phyloP scores from a whole-genome alignment of 2,888 invertebrate species.

The Macrophya annulata region DNA sequence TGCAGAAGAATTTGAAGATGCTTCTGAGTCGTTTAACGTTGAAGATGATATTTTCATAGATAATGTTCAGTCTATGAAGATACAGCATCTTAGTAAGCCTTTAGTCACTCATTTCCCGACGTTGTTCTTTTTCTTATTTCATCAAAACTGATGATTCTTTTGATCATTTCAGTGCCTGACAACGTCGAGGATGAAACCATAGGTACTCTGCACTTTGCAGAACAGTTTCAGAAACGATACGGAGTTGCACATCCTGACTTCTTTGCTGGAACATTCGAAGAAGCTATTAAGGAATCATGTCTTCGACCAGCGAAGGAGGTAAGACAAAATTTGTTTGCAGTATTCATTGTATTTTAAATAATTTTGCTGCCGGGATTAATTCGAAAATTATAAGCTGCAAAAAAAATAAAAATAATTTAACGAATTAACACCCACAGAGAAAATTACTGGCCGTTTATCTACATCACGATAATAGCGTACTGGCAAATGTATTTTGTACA shows the following conservation, averaged over 20 bases:
- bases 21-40: slow-evolving; percentile 89
- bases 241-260: slow-evolving; percentile 94
- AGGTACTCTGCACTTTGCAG: slow-evolving; percentile 93
- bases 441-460: slow-evolving; percentile 97
- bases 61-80: slow-evolving; percentile 84
- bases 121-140: slow-evolving; percentile 15
- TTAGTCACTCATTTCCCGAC: slow-evolving; percentile 28
- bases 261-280: slow-evolving; percentile 94
- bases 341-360: not conserved
- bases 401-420: not conserved
- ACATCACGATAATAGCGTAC: slow-evolving; percentile 97
- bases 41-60: slow-evolving; percentile 95
- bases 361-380: not conserved
- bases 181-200: slow-evolving; percentile 92
- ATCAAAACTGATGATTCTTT: slow-evolving; percentile 38
- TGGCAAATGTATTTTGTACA: slow-evolving; percentile 98
- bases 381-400: not conserved
- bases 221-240: slow-evolving; percentile 92
- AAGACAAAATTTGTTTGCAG: slow-evolving; percentile 62
- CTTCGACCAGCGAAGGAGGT: slow-evolving; percentile 95
- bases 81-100: slow-evolving; percentile 89
- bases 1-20: slow-evolving; percentile 93
- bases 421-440: slow-evolving; percentile 83
- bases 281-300: slow-evolving; percentile 95
- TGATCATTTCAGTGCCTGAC: slow-evolving; percentile 88